Base-by-base conservation (phyloP, 1,140 invertebrate genomes). In the Hetaerina americana region DNA sequence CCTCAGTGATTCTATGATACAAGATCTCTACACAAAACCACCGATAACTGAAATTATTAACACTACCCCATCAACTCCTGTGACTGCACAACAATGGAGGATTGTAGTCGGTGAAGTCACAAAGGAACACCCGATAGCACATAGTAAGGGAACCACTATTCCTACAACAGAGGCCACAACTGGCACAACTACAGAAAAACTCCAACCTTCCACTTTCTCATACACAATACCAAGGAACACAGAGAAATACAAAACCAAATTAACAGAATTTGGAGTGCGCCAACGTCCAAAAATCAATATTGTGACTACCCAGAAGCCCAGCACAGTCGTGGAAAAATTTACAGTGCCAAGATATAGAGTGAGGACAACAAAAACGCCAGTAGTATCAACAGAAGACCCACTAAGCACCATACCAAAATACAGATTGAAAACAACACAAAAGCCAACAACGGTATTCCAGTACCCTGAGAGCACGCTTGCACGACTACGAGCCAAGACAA, bases 1-100 rank as follows among this genome's bases (percentile, higher is more conserved):
- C 71, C 77, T 80, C 0, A 77, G 77, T 67, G 71, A 80, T 68
- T 80, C 79, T 10, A 80, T 80, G 70, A 75, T 86, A 3, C 80
- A 83, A 57, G 83, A 86, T 24, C 77, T 86, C 0, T 85, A 82
- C 73, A 85, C 84, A 2, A 86, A 84, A 75, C 78, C 81, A 3
- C 85, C 86, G 0, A 76, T 86, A 24, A 81, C 84, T 0, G 72
- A 77, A 66, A 72, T 81, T 57, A 75, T 80, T 66, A 79, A 79
- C 66, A 78, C 78, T 26, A 79, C 77, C 0, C 77, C 73, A 31
- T 70, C 77, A 5, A 78, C 73, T 2, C 72, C 77, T 0, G 73
- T 73, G 10, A 69, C 73, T 70, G 57, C 40, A 73, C 70, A 68
- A 22, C 66, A 26, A 73, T 66, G 28, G 31, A 67, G 70, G 72